These are phyloP conservation scores for Tychaedon coryphoeus DNA, from an alignment of 2,113 vertebrate genomes.

Conservation along the genomic window DNA sequence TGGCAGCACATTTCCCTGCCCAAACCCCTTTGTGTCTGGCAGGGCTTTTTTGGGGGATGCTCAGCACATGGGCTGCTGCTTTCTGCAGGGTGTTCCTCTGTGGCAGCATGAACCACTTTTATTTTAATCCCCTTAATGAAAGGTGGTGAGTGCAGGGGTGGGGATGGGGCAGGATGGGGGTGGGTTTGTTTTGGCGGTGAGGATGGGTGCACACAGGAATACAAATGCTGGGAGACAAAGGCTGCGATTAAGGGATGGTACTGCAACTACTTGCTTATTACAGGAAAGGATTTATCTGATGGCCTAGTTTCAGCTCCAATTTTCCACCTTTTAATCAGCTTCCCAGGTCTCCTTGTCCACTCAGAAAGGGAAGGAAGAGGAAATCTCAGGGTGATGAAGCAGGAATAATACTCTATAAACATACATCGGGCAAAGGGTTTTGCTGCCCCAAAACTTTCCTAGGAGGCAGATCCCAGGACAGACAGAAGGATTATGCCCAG, in stretches of 20 bases:
- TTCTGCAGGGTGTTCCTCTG: background rate
- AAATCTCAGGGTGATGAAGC: background rate
- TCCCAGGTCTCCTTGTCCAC: background rate
- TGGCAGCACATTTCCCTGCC: background rate
- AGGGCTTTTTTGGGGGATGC: background rate
- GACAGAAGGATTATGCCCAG: background rate
- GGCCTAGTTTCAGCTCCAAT: constrained; percentile 21
- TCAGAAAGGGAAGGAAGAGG: background rate
- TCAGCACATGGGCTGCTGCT: background rate
- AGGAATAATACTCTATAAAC: background rate
- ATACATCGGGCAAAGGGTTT: background rate
- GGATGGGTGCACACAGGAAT: background rate
- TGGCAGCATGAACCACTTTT: background rate
- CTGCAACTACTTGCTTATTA: background rate
- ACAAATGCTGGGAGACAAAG: constrained; percentile 25
- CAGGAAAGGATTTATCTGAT: constrained; percentile 30
- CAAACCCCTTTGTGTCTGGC: background rate
- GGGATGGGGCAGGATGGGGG: background rate
- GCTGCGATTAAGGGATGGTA: background rate
- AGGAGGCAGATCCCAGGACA: background rate
- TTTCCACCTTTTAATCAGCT: constrained; percentile 22
- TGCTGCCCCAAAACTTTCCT: background rate
- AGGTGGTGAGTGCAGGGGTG: background rate
- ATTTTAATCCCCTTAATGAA: background rate
- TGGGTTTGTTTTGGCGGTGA: background rate